Evolutionary conservation across 1,140 invertebrate genomes (phyloP), one percentile per base, ranked within the genome.

Genomic region (Eriocheir sinensis): DNA sequence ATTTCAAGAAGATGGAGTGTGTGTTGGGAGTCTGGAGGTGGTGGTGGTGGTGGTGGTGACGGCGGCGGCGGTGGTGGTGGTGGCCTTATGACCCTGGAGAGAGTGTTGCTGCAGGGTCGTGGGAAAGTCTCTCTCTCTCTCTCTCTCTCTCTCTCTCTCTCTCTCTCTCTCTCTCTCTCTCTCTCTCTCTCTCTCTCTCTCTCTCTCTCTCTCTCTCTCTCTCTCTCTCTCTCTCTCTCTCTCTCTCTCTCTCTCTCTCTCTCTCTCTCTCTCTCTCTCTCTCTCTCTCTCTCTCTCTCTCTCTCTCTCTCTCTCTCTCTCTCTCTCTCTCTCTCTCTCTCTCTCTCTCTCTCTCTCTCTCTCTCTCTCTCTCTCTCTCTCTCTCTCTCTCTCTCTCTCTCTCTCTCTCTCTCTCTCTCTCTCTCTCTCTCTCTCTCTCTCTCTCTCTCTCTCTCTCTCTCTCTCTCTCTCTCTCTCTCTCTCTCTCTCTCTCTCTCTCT

Each of bases 111-210:
- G 60, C 60, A 21, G 60, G 60, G 60, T 72, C 60, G 60, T 72
- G 60, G 60, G 60, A 72, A 72, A 72, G 60, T 72, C 60, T 21
- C 21, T 27, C 60, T 72, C 60, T 72, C 60, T 72, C 60, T 72
- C 60, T 72, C 60, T 72, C 60, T 72, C 60, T 72, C 60, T 72
- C 60, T 72, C 60, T 72, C 60, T 72, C 60, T 72, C 60, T 72
- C 60, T 72, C 60, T 72, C 60, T 72, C 60, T 72, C 60, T 72
- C 60, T 72, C 60, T 72, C 60, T 72, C 60, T 72, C 60, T 72
- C 60, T 72, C 60, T 72, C 60, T 48, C 44, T 48, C 44, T 4
- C 15, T 48, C 44, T 48, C 44, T 48, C 15, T 48, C 15, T 48
- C 15, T 48, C 15, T 48, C 44, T 72, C 60, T 72, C 60, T 72